These are phyloP conservation scores for Rhombomys opimus DNA, from an alignment of 2,113 vertebrate genomes.

Conservation along the genomic window DNA sequence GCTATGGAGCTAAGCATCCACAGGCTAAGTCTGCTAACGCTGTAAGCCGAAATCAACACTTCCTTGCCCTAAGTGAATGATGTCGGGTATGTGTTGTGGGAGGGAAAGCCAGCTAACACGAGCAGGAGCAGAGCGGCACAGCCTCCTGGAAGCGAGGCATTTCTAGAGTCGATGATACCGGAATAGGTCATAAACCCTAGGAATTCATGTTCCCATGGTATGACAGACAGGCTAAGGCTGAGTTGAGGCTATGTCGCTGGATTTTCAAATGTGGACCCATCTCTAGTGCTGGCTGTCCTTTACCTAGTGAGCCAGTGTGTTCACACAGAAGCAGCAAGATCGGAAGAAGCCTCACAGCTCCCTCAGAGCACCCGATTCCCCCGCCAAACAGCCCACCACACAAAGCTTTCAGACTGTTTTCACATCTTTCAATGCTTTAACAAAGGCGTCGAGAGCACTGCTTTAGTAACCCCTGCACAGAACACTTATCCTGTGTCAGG, in stretches of 20 bases:
- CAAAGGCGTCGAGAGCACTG: not conserved
- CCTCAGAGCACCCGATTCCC: not conserved
- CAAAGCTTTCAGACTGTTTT: conserved; percentile 8
- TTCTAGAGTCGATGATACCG: not conserved
- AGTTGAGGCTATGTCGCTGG: not conserved
- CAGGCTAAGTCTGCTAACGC: not conserved
- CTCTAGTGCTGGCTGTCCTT: not conserved
- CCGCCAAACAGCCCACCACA: not conserved
- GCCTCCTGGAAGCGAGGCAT: not conserved
- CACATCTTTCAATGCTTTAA: not conserved
- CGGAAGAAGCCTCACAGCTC: not conserved
- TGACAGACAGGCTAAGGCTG: not conserved
- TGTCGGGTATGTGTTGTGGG: not conserved
- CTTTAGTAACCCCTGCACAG: not conserved
- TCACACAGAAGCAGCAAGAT: not conserved
- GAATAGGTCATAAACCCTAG: not conserved
- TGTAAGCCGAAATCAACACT: not conserved
- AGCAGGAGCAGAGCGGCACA: too few species aligned
- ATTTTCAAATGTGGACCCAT: not conserved
- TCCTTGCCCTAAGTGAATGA: not conserved
- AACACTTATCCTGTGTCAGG: not conserved
- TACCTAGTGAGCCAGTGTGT: not conserved
- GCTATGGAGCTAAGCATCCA: not conserved
- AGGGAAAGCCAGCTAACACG: not conserved
- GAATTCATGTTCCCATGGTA: not conserved